phyloP scores from a whole-genome alignment of 2,113 vertebrate genomes.

The Acanthisitta chloris region DNA sequence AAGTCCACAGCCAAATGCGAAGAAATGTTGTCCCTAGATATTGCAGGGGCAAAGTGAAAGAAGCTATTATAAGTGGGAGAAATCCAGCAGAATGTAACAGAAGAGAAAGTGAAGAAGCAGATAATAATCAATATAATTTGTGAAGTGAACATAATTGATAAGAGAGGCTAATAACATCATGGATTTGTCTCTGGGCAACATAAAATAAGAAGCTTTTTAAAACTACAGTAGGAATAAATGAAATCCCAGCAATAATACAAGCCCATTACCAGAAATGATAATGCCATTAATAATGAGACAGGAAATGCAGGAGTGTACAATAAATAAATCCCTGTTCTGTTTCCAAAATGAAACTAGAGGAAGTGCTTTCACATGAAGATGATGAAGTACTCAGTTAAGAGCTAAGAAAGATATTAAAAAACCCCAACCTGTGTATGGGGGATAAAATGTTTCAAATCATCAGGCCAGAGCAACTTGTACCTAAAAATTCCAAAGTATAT shows the following conservation, averaged over 20 bases:
- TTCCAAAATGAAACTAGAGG: neutral
- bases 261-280: conserved; percentile 10
- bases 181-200: neutral
- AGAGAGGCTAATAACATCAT: neutral
- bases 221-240: neutral
- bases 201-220: neutral
- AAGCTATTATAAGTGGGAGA: neutral
- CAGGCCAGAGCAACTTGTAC: neutral
- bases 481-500: neutral
- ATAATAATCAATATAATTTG: neutral
- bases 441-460: neutral
- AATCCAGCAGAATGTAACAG: neutral
- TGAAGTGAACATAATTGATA: neutral
- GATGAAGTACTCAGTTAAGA: neutral
- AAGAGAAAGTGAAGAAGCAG: neutral
- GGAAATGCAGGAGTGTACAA: neutral
- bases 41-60: neutral
- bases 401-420: neutral
- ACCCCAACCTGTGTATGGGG: fast-evolving
- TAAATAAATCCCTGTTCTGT: conserved; percentile 7
- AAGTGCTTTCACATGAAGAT: neutral
- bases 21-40: neutral
- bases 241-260: conserved; percentile 17
- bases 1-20: neutral
- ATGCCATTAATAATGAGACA: neutral